These are phyloP conservation scores for Dermochelys coriacea DNA, from an alignment of 2,797 vertebrate species.

Conservation along the genomic window DNA sequence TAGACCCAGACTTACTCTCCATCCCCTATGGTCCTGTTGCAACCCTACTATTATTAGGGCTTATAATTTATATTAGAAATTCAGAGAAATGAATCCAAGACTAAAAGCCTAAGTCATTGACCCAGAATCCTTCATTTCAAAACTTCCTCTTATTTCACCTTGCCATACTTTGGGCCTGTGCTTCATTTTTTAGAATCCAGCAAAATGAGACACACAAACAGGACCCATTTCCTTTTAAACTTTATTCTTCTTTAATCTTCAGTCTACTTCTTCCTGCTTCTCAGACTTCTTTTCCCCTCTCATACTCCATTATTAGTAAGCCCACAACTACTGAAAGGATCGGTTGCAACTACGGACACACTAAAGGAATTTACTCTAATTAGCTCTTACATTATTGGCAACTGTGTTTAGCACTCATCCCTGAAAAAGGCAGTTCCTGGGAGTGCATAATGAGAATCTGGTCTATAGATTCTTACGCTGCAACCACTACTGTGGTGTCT, in stretches of 20 bases:
- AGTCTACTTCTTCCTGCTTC: not conserved
- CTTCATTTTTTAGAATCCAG: not conserved
- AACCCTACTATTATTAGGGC: not conserved
- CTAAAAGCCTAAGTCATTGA: not conserved
- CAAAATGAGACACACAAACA: not conserved
- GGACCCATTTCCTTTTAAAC: not conserved
- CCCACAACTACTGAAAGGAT: not conserved
- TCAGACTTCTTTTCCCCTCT: not conserved
- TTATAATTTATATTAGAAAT: not conserved
- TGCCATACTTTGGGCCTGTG: not conserved
- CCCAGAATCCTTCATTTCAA: not conserved
- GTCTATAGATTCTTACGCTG: rapidly evolving
- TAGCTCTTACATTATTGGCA: not conserved
- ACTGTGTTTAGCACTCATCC: constrained; percentile 3
- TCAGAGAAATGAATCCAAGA: not conserved
- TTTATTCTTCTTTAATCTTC: not conserved
- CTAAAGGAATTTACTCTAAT: not conserved
- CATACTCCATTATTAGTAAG: not conserved
- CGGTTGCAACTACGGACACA: not conserved
- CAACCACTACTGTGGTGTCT: not conserved
- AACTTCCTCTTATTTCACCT: not conserved
- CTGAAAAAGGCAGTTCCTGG: not conserved
- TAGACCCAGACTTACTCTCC: not conserved
- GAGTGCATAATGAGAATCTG: not conserved
- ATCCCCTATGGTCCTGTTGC: not conserved